Conservation (phyloP, 35 echinoderm and acorn worm species). For the Lytechinus variegatus region DNA sequence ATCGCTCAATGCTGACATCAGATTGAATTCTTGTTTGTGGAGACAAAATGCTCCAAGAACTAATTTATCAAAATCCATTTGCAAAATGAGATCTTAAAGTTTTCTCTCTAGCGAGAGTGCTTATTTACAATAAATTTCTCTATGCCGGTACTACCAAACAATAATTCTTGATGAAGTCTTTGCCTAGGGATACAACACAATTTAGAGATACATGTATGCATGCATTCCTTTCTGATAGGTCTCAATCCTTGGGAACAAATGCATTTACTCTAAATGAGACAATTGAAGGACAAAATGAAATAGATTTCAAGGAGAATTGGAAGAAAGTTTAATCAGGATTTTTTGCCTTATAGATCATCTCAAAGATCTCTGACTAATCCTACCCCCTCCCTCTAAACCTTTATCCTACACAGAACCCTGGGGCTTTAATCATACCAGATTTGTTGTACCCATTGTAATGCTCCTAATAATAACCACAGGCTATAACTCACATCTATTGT, state of each 20-base stretch:
- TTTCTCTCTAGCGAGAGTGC: neutral
- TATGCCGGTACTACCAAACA: neutral
- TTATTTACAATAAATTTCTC: neutral
- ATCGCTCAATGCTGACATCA: neutral
- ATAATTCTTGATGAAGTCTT: neutral
- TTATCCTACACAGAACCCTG: neutral
- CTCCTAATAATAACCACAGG: slow-evolving; percentile 20
- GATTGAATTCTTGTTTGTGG: neutral
- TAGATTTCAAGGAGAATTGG: neutral
- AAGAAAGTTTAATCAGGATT: neutral
- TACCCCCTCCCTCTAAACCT: neutral
- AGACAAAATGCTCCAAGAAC: neutral
- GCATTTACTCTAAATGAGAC: neutral
- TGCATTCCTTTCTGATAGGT: neutral
- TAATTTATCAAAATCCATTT: neutral
- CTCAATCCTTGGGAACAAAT: neutral
- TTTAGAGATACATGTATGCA: neutral
- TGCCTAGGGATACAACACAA: neutral
- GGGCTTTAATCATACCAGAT: slow-evolving; percentile 13
- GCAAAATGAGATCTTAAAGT: neutral
- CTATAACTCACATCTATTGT: neutral
- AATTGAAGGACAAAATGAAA: neutral
- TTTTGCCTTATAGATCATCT: neutral
- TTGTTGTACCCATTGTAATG: neutral
- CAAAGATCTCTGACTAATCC: neutral